Evolutionary conservation across 2,113 vertebrate species (phyloP).

Genomic region (Nothocercus nigrocapillus): DNA sequence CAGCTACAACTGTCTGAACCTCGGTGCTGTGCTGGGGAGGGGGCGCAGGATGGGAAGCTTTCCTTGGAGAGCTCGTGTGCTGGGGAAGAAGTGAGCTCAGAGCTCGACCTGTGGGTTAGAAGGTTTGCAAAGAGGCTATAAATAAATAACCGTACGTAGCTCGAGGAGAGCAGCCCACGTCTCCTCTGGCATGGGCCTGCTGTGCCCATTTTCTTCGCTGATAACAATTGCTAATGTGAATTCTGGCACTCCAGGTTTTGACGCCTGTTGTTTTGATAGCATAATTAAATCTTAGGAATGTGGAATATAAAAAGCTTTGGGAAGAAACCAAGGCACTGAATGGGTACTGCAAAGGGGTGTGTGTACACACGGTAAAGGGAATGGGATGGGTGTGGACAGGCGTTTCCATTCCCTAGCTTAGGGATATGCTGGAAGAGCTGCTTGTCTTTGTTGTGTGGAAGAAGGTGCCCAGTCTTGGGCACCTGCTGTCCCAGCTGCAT

Average conservation of each 20-base stretch:
- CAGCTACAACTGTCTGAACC: neutral
- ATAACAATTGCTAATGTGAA: slow-evolving; percentile 71
- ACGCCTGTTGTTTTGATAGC: slow-evolving; percentile 71
- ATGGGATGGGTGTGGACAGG: neutral
- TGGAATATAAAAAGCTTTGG: slow-evolving; percentile 65
- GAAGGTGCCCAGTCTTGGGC: neutral
- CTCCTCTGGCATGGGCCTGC: slow-evolving; percentile 65
- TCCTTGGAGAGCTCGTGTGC: neutral
- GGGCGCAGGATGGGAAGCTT: neutral
- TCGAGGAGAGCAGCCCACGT: slow-evolving; percentile 66
- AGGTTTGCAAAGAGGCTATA: slow-evolving; percentile 59
- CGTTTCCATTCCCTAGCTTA: neutral
- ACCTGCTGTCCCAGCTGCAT: neutral
- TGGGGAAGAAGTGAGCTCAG: neutral
- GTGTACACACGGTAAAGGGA: fast-evolving
- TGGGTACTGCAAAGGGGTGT: neutral
- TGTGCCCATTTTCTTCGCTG: slow-evolving; percentile 71
- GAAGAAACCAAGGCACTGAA: slow-evolving; percentile 45
- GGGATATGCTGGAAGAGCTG: fast-evolving
- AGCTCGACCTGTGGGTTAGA: slow-evolving; percentile 57
- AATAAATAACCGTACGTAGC: slow-evolving; percentile 43
- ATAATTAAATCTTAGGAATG: slow-evolving; percentile 68
- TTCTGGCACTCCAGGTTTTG: slow-evolving; percentile 65
- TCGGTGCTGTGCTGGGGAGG: neutral
- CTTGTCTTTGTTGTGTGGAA: neutral